These are phyloP conservation scores for Malurus melanocephalus DNA, from an alignment of 2,113 vertebrate species.

Conservation along the genomic window DNA sequence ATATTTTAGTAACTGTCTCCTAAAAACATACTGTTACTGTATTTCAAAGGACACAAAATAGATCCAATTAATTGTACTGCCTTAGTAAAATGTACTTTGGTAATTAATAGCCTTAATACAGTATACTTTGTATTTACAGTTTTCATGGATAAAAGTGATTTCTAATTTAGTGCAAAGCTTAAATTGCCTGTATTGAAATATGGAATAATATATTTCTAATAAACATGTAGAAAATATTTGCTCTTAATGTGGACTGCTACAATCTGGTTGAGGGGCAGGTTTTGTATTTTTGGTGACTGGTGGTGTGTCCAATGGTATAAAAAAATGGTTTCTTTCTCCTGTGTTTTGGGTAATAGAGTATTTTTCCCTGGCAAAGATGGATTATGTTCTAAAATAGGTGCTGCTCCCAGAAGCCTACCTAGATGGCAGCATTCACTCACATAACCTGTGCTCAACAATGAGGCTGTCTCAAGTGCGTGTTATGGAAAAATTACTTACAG, in stretches of 20 bases:
- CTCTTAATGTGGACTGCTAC: not conserved
- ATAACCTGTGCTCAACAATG: not conserved
- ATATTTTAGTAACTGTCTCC: not conserved
- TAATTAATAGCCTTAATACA: not conserved
- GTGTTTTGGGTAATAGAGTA: not conserved
- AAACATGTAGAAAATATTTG: not conserved
- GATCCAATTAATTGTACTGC: not conserved
- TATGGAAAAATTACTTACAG: not conserved
- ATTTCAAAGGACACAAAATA: not conserved
- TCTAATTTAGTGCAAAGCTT: not conserved
- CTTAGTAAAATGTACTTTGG: not conserved
- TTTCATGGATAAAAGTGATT: not conserved
- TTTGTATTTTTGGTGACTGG: not conserved
- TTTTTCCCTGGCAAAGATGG: not conserved
- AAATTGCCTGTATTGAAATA: not conserved
- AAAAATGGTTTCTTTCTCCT: not conserved
- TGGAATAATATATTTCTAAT: not conserved
- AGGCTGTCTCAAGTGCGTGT: not conserved
- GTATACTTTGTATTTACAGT: not conserved
- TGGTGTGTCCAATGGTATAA: not conserved
- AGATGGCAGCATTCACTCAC: slow-evolving; percentile 59
- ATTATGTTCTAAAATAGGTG: not conserved
- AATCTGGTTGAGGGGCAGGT: not conserved
- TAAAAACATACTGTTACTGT: not conserved
- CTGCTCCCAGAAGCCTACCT: slow-evolving; percentile 27